Evolutionary conservation across 2,888 invertebrate species (phyloP).

Genomic region (Agonum fuliginosum): DNA sequence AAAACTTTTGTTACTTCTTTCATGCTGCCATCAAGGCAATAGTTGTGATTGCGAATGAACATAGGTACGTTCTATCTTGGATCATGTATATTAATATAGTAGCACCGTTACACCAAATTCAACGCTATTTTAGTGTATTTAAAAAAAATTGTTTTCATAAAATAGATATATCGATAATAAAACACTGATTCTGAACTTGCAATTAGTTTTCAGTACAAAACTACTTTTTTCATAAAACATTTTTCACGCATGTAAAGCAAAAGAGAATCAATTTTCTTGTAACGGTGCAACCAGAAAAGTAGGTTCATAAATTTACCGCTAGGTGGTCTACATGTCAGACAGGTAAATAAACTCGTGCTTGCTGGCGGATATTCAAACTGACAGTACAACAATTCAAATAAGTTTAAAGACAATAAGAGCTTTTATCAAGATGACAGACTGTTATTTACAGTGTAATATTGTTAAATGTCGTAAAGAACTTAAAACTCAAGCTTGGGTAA

Average conservation of each 20-base stretch:
- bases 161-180: too few relatives aligned
- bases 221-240: too few relatives aligned
- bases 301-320: background rate
- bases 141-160: too few relatives aligned
- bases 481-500: slow-evolving; percentile 69
- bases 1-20: slow-evolving; percentile 22
- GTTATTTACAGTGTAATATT: slow-evolving; percentile 70
- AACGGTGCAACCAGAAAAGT: background rate
- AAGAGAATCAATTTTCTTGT: background rate
- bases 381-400: background rate
- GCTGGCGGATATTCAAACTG: background rate
- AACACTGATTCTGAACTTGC: too few relatives aligned
- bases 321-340: background rate
- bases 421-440: slow-evolving; percentile 64
- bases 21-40: slow-evolving; percentile 19
- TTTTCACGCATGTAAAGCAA: too few relatives aligned
- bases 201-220: too few relatives aligned
- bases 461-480: slow-evolving; percentile 70
- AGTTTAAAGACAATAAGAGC: background rate
- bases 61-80: background rate
- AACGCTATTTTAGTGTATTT: too few relatives aligned
- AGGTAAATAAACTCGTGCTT: background rate
- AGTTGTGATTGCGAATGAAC: slow-evolving; percentile 4
- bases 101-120: too few relatives aligned
- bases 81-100: too few relatives aligned